phyloP scores from a whole-genome alignment of 2,113 vertebrate genomes.

The Neotoma lepida region DNA sequence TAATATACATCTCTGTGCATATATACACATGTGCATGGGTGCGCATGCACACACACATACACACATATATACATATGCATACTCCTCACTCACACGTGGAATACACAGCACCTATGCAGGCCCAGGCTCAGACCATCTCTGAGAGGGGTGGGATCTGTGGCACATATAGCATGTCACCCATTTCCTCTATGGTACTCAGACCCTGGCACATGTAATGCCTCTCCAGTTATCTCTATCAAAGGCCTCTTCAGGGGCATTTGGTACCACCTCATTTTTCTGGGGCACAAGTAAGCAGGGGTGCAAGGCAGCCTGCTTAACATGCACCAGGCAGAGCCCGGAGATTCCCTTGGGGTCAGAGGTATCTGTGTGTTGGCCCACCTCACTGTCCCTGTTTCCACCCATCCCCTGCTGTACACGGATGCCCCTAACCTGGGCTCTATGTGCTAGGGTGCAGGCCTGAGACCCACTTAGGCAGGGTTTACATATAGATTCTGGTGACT shows the following conservation, averaged over 20 bases:
- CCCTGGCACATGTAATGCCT: not conserved
- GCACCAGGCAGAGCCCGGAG: not conserved
- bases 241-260: accelerated
- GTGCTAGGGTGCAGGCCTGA: not conserved
- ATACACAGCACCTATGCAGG: not conserved
- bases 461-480: not conserved
- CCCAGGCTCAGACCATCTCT: not conserved
- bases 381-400: accelerated
- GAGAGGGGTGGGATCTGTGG: not conserved
- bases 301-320: not conserved
- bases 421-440: not conserved
- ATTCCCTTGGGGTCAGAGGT: too few relatives aligned
- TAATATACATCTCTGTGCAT: accelerated
- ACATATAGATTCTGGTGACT: not conserved
- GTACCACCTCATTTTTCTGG: accelerated
- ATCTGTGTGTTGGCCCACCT: not conserved
- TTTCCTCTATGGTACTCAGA: accelerated
- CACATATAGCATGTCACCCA: not conserved
- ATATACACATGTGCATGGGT: accelerated
- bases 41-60: accelerated
- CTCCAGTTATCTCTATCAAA: accelerated
- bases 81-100: not conserved
- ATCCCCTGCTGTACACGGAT: too few relatives aligned
- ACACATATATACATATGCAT: not conserved
- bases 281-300: accelerated